Conservation (phyloP, 2,113 vertebrate genomes). For the Cyprinodon tularosa region DNA sequence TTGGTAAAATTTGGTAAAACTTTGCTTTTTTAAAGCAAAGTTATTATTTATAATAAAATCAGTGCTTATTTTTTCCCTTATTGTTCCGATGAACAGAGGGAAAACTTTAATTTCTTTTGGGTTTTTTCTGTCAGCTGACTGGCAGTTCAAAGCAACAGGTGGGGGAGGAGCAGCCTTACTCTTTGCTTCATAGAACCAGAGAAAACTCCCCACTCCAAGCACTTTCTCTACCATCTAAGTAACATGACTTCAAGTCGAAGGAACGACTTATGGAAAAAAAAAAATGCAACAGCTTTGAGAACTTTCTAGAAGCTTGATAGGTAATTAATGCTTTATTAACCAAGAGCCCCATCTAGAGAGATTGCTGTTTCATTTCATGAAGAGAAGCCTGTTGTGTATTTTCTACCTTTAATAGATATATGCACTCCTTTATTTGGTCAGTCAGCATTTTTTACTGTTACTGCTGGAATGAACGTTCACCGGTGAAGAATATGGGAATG, state of each 20-base stretch:
- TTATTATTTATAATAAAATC: no score
- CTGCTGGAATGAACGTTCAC: slow-evolving; percentile 73
- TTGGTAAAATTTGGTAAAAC: no score
- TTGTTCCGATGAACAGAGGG: no score
- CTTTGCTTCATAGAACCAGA: background rate
- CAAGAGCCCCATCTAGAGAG: slow-evolving; percentile 38
- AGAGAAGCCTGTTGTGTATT: slow-evolving; percentile 46
- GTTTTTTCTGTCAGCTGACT: background rate
- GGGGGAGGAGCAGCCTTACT: background rate
- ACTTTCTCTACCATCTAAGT: background rate
- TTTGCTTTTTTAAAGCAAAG: no score
- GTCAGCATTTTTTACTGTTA: slow-evolving; percentile 22
- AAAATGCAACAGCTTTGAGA: background rate
- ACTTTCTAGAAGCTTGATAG: background rate
- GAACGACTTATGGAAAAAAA: background rate
- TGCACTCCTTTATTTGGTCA: slow-evolving; percentile 5
- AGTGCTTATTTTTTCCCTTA: no score
- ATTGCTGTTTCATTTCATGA: slow-evolving; percentile 42
- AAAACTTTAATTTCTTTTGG: no score
- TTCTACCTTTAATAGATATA: slow-evolving; percentile 30
- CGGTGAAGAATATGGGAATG: slow-evolving; percentile 46
- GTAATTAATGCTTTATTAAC: slow-evolving; percentile 16
- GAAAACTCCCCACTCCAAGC: background rate
- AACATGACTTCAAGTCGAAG: background rate
- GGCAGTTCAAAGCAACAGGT: background rate